These are phyloP conservation scores for Cynopterus brachyotis DNA, from an alignment of 2,113 vertebrate species.

Conservation along the genomic window DNA sequence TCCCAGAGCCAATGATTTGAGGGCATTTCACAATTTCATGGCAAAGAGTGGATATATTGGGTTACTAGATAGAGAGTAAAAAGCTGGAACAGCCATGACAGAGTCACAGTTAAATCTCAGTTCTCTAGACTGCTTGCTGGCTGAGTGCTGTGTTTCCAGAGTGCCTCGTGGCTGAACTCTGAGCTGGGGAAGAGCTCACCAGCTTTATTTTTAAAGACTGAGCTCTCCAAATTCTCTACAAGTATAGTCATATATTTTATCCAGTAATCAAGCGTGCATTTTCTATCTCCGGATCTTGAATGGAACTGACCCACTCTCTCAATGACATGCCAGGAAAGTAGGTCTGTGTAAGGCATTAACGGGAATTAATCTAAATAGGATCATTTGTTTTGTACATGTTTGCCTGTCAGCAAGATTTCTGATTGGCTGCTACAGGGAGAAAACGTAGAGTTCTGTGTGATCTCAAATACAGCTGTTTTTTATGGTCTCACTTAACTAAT, in stretches of 20 bases:
- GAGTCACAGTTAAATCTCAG: not conserved
- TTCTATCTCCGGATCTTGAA: conserved; percentile 63
- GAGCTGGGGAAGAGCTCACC: not conserved
- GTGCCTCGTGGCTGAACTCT: conserved; percentile 50
- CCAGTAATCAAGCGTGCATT: conserved; percentile 39
- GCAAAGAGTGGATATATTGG: not conserved
- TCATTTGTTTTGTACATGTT: conserved; percentile 74
- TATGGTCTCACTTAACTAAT: conserved; percentile 61
- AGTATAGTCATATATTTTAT: not conserved
- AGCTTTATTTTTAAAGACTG: not conserved
- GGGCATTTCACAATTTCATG: not conserved
- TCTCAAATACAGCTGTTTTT: conserved; percentile 71
- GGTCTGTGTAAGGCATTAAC: conserved; percentile 65
- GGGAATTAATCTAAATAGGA: conserved; percentile 77
- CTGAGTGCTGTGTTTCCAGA: not conserved
- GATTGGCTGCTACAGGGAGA: conserved; percentile 69
- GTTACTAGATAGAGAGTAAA: not conserved
- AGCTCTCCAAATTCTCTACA: not conserved
- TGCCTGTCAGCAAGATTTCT: conserved; percentile 80
- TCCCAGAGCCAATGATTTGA: not conserved
- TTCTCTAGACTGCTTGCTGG: not conserved
- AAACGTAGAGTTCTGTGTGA: conserved; percentile 73
- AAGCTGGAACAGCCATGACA: not conserved
- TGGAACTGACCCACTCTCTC: conserved; percentile 44
- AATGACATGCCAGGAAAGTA: conserved; percentile 60